These are phyloP conservation scores for Leptosomus discolor DNA, from an alignment of 2,113 vertebrate species.

Conservation along the genomic window DNA sequence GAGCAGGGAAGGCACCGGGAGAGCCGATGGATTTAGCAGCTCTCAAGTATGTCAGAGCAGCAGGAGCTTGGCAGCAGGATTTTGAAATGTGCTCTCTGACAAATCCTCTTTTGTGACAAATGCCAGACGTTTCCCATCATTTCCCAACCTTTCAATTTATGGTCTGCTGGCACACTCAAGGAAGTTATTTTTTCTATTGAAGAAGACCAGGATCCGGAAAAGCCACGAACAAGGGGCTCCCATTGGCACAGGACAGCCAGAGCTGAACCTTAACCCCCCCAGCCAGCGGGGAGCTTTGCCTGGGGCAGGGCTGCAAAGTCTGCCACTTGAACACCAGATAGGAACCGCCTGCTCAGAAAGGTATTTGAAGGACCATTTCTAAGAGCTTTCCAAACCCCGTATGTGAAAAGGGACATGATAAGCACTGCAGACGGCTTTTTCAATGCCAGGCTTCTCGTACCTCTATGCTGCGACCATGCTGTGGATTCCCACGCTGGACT, in stretches of 20 bases:
- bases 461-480: rapidly evolving
- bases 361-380: not conserved
- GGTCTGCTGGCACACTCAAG: constrained; percentile 3
- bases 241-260: not conserved
- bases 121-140: constrained; percentile 10
- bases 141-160: constrained; percentile 22
- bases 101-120: constrained; percentile 54
- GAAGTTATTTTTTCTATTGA: not conserved
- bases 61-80: constrained; percentile 22
- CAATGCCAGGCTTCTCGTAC: not conserved
- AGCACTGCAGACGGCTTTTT: not conserved
- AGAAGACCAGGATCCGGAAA: not conserved
- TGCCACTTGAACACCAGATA: not conserved
- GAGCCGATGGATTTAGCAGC: not conserved
- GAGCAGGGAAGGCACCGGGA: not conserved
- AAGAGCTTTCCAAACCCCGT: not conserved
- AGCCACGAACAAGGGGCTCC: not conserved
- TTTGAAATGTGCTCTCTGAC: not conserved
- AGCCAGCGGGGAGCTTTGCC: not conserved
- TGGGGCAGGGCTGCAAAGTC: not conserved
- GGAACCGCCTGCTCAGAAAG: not conserved
- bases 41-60: not conserved
- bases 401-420: not conserved
- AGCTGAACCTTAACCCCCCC: rapidly evolving
- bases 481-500: not conserved